Conservation (phyloP, 1,140 invertebrate species). For the Sitodiplosis mosellana region DNA sequence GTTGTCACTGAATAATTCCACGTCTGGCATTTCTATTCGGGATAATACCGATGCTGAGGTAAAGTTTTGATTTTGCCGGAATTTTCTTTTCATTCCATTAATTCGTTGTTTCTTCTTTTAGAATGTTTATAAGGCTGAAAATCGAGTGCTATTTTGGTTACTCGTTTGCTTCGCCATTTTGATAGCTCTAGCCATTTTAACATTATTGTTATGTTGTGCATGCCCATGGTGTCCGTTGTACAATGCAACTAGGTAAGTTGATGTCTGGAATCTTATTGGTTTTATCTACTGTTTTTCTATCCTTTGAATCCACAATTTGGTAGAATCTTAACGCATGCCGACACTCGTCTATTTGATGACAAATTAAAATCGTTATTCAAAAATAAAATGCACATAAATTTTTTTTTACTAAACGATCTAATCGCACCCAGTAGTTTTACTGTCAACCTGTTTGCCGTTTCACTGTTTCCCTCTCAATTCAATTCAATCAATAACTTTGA, state of each 20-base stretch:
- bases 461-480: too few species aligned
- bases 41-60: constrained; percentile 8
- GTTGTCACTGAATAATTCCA: constrained; percentile 31
- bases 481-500: too few species aligned
- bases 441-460: too few species aligned
- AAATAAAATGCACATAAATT: too few species aligned
- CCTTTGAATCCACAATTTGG: too few species aligned
- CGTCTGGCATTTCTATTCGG: constrained; percentile 16
- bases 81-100: neutral
- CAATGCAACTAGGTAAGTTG: constrained; percentile 43
- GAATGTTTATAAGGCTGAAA: constrained; percentile 49
- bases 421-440: too few species aligned
- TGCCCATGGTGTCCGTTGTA: constrained; percentile 66
- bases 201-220: constrained; percentile 57
- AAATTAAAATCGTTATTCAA: too few species aligned
- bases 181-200: constrained; percentile 46
- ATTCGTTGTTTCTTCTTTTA: constrained; percentile 23
- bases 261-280: neutral
- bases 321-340: too few species aligned
- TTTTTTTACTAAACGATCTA: too few species aligned
- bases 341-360: too few species aligned
- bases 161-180: constrained; percentile 52
- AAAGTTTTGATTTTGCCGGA: neutral
- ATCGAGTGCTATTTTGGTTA: constrained; percentile 52
- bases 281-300: too few species aligned